These are phyloP conservation scores for Laterallus jamaicensis DNA, from an alignment of 2,113 vertebrate genomes.

Conservation along the genomic window DNA sequence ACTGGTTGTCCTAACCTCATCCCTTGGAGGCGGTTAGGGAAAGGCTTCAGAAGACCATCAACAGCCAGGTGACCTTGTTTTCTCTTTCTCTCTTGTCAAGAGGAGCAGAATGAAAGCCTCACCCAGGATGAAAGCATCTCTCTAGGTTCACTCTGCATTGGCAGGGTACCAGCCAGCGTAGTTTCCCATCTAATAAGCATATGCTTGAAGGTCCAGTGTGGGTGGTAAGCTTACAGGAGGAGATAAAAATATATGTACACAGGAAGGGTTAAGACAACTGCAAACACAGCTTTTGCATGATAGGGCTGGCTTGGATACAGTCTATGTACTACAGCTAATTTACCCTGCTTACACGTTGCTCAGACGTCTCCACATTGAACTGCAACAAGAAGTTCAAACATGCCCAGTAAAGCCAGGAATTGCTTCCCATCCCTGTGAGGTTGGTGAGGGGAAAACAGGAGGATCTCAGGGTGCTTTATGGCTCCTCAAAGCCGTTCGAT, in stretches of 20 bases:
- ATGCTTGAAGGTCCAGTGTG: not conserved
- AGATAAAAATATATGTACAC: not conserved
- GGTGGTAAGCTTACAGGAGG: not conserved
- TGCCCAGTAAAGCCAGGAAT: not conserved
- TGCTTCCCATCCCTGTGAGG: not conserved
- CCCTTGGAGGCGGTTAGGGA: not conserved
- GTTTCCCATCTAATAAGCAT: not conserved
- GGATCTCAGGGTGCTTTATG: not conserved
- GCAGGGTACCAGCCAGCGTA: not conserved
- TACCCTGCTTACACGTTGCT: not conserved
- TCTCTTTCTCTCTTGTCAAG: not conserved
- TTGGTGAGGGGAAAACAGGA: not conserved
- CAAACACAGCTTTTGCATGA: rapidly evolving
- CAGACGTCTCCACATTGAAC: rapidly evolving
- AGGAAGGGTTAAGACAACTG: not conserved
- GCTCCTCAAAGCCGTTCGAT: not conserved
- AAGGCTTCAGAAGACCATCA: not conserved
- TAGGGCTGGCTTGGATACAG: not conserved
- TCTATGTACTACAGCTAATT: not conserved
- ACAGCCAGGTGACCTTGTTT: not conserved
- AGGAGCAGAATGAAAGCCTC: not conserved
- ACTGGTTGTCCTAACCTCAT: not conserved
- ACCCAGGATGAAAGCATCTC: not conserved
- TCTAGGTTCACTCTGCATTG: not conserved
- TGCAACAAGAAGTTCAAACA: not conserved